Conservation (phyloP, 2,113 vertebrate genomes). For the Siniperca knerii region DNA sequence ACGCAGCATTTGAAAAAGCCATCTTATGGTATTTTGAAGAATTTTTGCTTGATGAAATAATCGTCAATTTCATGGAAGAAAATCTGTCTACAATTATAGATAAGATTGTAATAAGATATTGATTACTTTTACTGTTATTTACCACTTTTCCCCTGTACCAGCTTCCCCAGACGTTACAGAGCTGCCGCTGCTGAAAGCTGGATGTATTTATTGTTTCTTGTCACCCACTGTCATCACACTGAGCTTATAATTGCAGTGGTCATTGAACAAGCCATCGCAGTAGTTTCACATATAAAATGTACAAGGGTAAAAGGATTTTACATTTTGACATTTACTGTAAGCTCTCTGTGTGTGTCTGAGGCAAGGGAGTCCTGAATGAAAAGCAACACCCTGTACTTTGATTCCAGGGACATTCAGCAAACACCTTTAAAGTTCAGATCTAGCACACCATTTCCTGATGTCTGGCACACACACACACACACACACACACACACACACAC, state of each 20-base stretch:
- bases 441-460: neutral
- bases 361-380: constrained; percentile 11
- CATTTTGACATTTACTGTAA: no score
- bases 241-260: neutral
- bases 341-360: neutral
- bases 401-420: constrained; percentile 40
- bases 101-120: no score
- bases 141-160: no score
- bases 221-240: neutral
- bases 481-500: neutral
- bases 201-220: neutral
- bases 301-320: neutral
- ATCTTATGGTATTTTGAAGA: neutral
- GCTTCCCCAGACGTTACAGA: neutral
- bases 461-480: constrained; percentile 18
- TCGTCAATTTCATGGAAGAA: neutral
- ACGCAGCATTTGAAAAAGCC: neutral
- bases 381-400: constrained; percentile 36
- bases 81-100: no score
- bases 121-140: no score
- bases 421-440: constrained; percentile 66
- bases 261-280: neutral
- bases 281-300: neutral
- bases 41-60: neutral
- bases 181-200: neutral